Base-by-base conservation (phyloP, 2,888 invertebrate species). In the Sceliomorpha sp. region DNA sequence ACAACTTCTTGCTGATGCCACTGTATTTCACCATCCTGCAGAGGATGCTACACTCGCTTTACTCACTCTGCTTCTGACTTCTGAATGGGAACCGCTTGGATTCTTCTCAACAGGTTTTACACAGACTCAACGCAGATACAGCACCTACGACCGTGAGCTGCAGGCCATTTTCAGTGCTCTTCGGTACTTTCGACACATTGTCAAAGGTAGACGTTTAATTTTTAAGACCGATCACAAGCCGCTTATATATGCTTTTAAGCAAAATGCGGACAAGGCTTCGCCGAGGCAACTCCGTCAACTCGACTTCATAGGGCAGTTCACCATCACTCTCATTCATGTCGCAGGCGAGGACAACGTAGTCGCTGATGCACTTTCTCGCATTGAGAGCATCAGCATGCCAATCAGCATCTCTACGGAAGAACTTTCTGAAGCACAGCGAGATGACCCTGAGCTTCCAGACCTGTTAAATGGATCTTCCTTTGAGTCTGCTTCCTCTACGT, bases 261-360 rank as follows among this genome's bases (percentile, higher is more conserved):
- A 34, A 10, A 34, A 34, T 10, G 6, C 34, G 1, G 58, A 66
- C 8, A 50, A 58, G 24, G 51, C 47, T 1, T 53, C 66, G 0
- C 39, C 51, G 7, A 7, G 44, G 2, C 50, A 45, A 24, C 2
- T 17, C 1, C 34, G 66, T 14, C 45, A 66, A 26, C 27, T 66
- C 0, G 29, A 24, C 0, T 59, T 24, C 20, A 47, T 66, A 9
- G 32, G 34, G 0, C 42, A 59, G 14, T 66, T 39, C 10, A 12
- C 58, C 1, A 59, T 39, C 1, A 7, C 4, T 4, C 39, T 59
- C 13, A 32, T 29, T 14, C 37, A 66, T 14, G 7, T 64, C 1
- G 1, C 42, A 1, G 64, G 64, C 1, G 2, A 10, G 0, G 34
- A 40, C 6, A 64, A 64, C 27, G 7, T 50, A 0, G 56, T 64